Base-by-base conservation (phyloP, 2,113 vertebrate genomes). In the Anseranas semipalmata region DNA sequence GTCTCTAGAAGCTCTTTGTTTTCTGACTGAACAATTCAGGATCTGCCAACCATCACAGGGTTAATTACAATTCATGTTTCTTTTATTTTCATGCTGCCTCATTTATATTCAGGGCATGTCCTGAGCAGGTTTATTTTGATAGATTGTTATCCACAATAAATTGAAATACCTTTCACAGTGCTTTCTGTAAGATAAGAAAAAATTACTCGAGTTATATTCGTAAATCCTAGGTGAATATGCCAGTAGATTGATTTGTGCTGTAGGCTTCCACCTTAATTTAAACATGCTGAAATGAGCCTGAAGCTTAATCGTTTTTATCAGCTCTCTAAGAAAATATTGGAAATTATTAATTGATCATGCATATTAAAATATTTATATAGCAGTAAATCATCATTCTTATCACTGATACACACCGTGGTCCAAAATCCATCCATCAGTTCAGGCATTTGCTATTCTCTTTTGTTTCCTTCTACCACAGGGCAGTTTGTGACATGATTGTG, bases 191-290 rank as follows among this genome's bases (percentile, higher is more conserved):
- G 94, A 95, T 77, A 93, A 88, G 83, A 94, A 97, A 97, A 97
- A 96, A 92, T 89, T 89, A 81, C 55, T 90, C 11, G 8, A 87
- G 28, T 90, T 96, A 76, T 84, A 97, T 95, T 96, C 39, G 65
- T 95, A 97, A 97, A 92, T 96, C 84, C 85, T 96, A 62, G 77
- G 95, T 96, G 90, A 97, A 93, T 96, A 65, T 92, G 60, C 68
- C 74, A 95, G 73, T 77, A 96, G 89, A 96, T 95, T 95, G 81
- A 56, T 82, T 95, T 39, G 24, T 97, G 72, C 48, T 89, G 35
- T 74, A 85, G 10, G 20, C 77, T 80, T 91, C 72, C 37, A 93
- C 76, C 77, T 96, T 91, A 53, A 83, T 97, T 97, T 97, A 96
- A 96, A 87, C 59, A 72, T 89, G 21, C 85, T 81, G 85, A 88